Percentiles rank a stretch among this genome's conserved stretches.
Conservation (phyloP, 2,888 invertebrate genomes). For the Drosophila maculinotata region DNA sequence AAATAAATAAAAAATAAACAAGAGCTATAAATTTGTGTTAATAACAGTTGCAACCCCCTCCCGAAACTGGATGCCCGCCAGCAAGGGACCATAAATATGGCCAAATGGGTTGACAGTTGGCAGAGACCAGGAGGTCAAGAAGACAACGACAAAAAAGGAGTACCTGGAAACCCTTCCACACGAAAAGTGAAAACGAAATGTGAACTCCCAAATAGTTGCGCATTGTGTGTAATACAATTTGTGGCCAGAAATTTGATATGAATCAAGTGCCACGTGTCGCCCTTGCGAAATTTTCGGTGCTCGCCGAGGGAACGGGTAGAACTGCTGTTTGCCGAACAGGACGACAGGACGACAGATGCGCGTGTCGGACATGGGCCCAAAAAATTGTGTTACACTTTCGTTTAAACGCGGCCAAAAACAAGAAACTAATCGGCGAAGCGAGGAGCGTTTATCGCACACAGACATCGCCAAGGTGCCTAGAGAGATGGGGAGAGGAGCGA, state of each 20-base stretch:
- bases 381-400: slow-evolving; percentile 72
- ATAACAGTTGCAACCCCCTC: slow-evolving; percentile 67
- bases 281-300: slow-evolving; percentile 49
- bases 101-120: slow-evolving; percentile 76
- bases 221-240: slow-evolving; percentile 59
- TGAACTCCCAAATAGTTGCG: slow-evolving; percentile 71
- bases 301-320: slow-evolving; percentile 4
- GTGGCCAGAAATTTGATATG: slow-evolving; percentile 80
- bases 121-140: slow-evolving; percentile 25
- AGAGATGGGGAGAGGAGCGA: slow-evolving; percentile 11
- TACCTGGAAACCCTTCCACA: slow-evolving; percentile 55
- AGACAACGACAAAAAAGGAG: slow-evolving; percentile 1
- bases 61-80: slow-evolving; percentile 40
- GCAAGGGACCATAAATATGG: slow-evolving; percentile 73
- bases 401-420: slow-evolving; percentile 54
- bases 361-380: slow-evolving; percentile 56
- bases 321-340: slow-evolving; percentile 14
- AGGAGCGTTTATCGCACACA: slow-evolving; percentile 63
- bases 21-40: slow-evolving; percentile 69
- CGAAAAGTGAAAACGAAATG: slow-evolving; percentile 56
- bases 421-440: slow-evolving; percentile 67
- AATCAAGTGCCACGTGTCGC: slow-evolving; percentile 83
- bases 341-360: slow-evolving; percentile 69
- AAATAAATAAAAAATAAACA: slow-evolving; percentile 21
- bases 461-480: slow-evolving; percentile 48